Base-by-base conservation (phyloP, 2,113 vertebrate species). In the Rhagologus leucostigma region DNA sequence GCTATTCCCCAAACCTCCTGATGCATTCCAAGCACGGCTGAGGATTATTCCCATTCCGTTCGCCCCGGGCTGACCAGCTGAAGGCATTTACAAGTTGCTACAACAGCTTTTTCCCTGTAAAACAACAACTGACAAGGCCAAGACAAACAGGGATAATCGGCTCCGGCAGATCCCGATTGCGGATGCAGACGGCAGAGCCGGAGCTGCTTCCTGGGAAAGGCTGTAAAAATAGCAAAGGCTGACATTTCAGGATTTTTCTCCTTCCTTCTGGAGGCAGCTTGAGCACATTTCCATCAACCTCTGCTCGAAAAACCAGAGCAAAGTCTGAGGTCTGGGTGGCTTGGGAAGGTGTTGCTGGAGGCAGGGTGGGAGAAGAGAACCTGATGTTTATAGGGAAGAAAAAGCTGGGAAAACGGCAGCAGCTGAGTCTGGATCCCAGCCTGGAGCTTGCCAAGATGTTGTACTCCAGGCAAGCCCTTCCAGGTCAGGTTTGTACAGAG, bases 101-200 rank as follows among this genome's bases (percentile, higher is more conserved):
- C 14, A 16, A 2, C 3, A 7, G 7, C 32, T 44, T n/a, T 55
- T 26, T 20, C 11, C 8, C 33, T 57, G 47, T 29, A 30, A 49
- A 95, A 70, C 35, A 94, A 50, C 39, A 64, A 33, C 5, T n/a
- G 68, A 67, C 50, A 39, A 64, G 74, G 8, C 53, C 41, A 32
- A 73, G 69, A 8, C 49, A 53, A 76, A 42, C 1, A 2, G 42
- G 30, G 76, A 41, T 11, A 3, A 71, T 6, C 0, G 26, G 37
- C 47, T 41, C 46, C 3, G 7, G 33, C 0, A 0, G 13, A 53
- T 44, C 20, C 16, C 57, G 2, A 15, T 0, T 1, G 39, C 0
- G 24, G 60, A 52, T 0, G 32, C 46, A 22, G 5, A n/a, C 12
- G 13, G 89, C 50, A 12, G 26, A 3, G 37, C 39, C 7, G 4